phyloP scores from a whole-genome alignment of 2,797 vertebrate genomes.

The Knipowitschia caucasica region DNA sequence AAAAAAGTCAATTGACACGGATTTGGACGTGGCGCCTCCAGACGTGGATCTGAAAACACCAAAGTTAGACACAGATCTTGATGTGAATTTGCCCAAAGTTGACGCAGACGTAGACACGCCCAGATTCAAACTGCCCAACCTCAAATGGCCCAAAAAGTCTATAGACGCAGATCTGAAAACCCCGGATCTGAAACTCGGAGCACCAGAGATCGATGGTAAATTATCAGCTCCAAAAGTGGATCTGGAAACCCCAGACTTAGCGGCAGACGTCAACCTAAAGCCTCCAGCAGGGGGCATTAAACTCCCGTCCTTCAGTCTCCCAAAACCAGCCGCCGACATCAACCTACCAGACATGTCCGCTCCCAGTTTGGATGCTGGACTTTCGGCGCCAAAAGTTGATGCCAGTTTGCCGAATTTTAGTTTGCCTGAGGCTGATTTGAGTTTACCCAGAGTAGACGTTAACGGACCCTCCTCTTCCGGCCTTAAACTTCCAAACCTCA shows the following conservation, averaged over 20 bases:
- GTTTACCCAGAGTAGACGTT: conserved; percentile 41
- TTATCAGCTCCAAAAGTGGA: conserved; percentile 17
- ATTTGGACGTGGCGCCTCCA: background rate
- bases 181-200: conserved; percentile 10
- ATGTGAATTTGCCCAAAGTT: background rate
- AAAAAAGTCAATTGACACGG: background rate
- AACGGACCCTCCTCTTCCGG: conserved; percentile 24
- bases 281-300: conserved; percentile 27
- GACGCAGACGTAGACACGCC: background rate
- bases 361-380: conserved; percentile 23
- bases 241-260: conserved; percentile 28
- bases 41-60: background rate
- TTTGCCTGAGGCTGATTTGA: conserved; percentile 20
- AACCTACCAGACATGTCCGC: background rate
- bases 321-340: conserved; percentile 6
- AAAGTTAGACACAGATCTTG: background rate
- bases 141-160: background rate
- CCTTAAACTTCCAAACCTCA: conserved; percentile 28
- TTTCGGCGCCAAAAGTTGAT: conserved; percentile 29
- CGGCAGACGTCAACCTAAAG: conserved; percentile 18
- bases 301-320: conserved; percentile 18
- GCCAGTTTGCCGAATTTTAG: conserved; percentile 19
- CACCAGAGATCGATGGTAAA: conserved; percentile 20
- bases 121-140: background rate
- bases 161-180: conserved; percentile 4